Percentiles rank a stretch among this genome's conserved stretches.
Conservation (phyloP, 1,140 invertebrate genomes). For the Carcinoscorpius rotundicauda region DNA sequence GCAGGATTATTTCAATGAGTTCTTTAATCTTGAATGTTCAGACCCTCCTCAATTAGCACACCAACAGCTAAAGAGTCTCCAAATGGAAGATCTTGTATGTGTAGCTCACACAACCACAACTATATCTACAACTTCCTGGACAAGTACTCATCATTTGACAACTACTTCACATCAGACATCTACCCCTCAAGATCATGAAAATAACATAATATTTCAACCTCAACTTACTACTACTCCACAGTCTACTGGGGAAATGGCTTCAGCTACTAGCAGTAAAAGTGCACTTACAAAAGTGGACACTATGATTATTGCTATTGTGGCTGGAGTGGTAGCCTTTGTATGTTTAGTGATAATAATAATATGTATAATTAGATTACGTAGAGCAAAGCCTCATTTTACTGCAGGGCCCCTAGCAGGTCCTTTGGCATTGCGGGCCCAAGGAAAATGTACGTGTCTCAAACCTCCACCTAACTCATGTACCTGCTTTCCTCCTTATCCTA, state of each 20-base stretch:
- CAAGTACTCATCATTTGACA: slow-evolving; percentile 33
- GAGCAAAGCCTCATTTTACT: slow-evolving; percentile 33
- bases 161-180: slow-evolving; percentile 33
- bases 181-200: slow-evolving; percentile 25
- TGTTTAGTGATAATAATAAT: slow-evolving; percentile 74
- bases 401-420: slow-evolving; percentile 47
- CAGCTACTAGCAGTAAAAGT: slow-evolving; percentile 8
- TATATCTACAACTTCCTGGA: slow-evolving; percentile 23
- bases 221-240: slow-evolving; percentile 3
- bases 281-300: slow-evolving; percentile 72
- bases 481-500: slow-evolving; percentile 26
- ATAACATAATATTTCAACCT: slow-evolving; percentile 17
- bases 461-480: slow-evolving; percentile 27
- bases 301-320: slow-evolving; percentile 79
- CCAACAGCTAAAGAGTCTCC: slow-evolving; percentile 53
- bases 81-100: slow-evolving; percentile 63
- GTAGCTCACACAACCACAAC: slow-evolving; percentile 33
- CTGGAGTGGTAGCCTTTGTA: slow-evolving; percentile 78
- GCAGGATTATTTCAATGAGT: slow-evolving; percentile 27
- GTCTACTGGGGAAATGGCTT: not conserved
- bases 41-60: slow-evolving; percentile 53
- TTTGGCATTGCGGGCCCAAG: slow-evolving; percentile 33
- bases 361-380: slow-evolving; percentile 57
- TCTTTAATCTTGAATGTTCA: slow-evolving; percentile 41
- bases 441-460: slow-evolving; percentile 34